phyloP scores from a whole-genome alignment of 2,113 vertebrate species.

The Baryphthengus martii region DNA sequence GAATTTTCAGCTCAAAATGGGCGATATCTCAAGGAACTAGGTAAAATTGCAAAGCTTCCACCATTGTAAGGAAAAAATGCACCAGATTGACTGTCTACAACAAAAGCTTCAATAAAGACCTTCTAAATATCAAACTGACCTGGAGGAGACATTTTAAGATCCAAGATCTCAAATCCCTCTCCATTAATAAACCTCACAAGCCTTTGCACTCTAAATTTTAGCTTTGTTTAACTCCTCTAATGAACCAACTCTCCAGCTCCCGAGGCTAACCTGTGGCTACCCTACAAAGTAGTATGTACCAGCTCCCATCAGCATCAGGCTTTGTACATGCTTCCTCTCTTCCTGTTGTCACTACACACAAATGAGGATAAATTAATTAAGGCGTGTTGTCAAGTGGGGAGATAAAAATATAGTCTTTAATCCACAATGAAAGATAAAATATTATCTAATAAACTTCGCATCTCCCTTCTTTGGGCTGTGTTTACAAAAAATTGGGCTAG shows the following conservation, averaged over 20 bases:
- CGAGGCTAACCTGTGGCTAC: background rate
- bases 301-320: background rate
- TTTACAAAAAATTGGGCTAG: background rate
- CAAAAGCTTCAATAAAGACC: background rate
- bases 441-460: slow-evolving; percentile 20
- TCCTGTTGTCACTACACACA: background rate
- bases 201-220: background rate
- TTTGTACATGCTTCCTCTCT: background rate
- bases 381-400: background rate
- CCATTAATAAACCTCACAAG: background rate
- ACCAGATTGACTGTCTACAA: background rate
- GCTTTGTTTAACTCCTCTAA: background rate
- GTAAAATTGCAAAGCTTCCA: background rate
- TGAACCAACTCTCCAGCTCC: background rate
- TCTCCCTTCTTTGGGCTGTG: background rate
- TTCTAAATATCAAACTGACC: background rate
- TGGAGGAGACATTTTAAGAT: background rate
- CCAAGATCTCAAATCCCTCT: background rate
- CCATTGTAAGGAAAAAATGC: background rate
- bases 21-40: background rate
- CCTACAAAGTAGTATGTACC: background rate
- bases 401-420: background rate
- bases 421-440: slow-evolving; percentile 54
- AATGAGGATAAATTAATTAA: background rate
- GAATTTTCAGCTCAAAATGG: background rate